Evolutionary conservation across 2,797 vertebrate genomes (phyloP), one percentile per base, ranked within the genome.

Genomic region (Morelia viridis): DNA sequence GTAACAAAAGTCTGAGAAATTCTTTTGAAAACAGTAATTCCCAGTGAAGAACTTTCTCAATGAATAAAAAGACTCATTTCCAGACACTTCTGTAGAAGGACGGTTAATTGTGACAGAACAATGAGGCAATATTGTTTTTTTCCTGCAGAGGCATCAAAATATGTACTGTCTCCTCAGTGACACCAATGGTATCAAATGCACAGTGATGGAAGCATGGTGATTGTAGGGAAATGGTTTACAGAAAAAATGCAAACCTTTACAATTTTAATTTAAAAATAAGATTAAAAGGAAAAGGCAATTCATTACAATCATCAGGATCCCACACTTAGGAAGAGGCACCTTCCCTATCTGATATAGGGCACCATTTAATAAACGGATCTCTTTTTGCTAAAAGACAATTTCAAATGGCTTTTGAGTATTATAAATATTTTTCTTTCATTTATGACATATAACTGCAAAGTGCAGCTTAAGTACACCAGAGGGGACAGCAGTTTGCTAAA

Each of bases 401-500:
- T 96, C 94, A 96, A 96, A 97, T 97, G 94, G 95, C 96, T 97
- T 97, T 95, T 96, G 95, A 94, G 95, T 96, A 96, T 95, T 94
- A 96, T 96, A 97, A 97, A 97, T 96, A 97, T 95, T 96, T 95
- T 85, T 96, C 95, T 95, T 97, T 95, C 94, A 93, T 96, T 97
- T 96, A 96, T 97, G 97, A 96, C 95, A 94, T 95, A 97, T 93
- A 97, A 96, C 97, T 94, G 95, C 94, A 95, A 96, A 71, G 35
- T 93, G 96, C 96, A 96, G 96, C 94, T 95, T 96, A 94, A 95
- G 93, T 94, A 96, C 93, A 97, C 95, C 96, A 91, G 93, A 96
- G 96, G 94, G 96, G 97, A 96, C 93, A 97, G 96, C 95, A 97
- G 96, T 97, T 97, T 97, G 97, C 96, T 96, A 97, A 96, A 97